A percentile compares a stretch with the other conserved stretches of the same genome.
These are phyloP conservation scores for Choristoneura rosaceana DNA, from an alignment of 2,888 invertebrate species.

Conservation along the genomic window DNA sequence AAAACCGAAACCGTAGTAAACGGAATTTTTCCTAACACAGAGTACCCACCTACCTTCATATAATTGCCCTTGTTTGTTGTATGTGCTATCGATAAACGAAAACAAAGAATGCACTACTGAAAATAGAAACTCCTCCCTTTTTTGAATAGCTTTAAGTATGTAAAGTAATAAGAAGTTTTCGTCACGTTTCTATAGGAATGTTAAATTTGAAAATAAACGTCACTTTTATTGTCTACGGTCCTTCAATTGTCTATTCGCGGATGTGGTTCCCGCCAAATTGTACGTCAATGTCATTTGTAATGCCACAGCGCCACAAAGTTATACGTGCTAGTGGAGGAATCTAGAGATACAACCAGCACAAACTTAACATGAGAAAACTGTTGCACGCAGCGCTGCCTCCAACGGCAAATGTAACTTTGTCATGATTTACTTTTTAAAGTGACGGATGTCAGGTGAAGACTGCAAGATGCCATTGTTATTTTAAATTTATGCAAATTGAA, in stretches of 20 bases:
- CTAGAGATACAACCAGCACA: neutral
- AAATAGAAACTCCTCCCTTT: too few relatives aligned
- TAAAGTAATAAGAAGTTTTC: neutral
- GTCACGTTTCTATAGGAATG: neutral
- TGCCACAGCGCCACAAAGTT: neutral
- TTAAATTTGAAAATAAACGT: neutral
- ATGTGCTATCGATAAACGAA: too few relatives aligned
- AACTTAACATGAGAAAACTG: neutral
- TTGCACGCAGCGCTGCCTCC: neutral
- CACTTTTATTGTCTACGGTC: neutral
- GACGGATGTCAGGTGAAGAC: conserved; percentile 17
- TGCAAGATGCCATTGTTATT: conserved; percentile 28
- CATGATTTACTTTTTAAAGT: conserved; percentile 13
- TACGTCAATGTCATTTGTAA: conserved; percentile 12
- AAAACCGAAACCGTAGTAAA: too few relatives aligned
- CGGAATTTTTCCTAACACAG: too few relatives aligned
- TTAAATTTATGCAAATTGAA: conserved; percentile 27
- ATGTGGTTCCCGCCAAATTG: conserved; percentile 1
- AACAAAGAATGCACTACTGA: too few relatives aligned
- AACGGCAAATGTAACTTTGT: neutral
- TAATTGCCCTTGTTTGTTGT: too few relatives aligned
- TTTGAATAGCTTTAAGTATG: too few relatives aligned
- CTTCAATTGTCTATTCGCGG: conserved; percentile 7
- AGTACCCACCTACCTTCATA: too few relatives aligned
- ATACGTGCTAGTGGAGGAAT: neutral